Base-by-base conservation (phyloP, 2,797 vertebrate genomes). In the Alauda arvensis region DNA sequence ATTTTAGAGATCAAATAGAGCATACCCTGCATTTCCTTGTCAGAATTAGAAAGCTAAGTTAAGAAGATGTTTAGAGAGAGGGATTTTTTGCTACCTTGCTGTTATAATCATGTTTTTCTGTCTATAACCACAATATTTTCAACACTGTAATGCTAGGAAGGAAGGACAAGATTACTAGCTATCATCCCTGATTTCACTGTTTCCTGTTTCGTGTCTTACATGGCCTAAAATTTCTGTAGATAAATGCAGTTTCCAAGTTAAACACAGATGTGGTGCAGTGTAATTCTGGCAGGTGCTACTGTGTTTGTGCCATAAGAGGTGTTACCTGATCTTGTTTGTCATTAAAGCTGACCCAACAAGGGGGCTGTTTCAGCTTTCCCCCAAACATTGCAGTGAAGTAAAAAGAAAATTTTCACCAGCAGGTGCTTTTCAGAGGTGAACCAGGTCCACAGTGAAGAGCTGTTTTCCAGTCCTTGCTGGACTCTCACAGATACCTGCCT, bases 101-200 rank as follows among this genome's bases (percentile, higher is more conserved):
- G 77, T 63, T 94, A 94, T 90, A 90, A 76, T 61, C 3, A 40
- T 67, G n/a, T 69, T 93, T 90, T 69, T 14, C 66, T 76, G 33
- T 15, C 70, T 89, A 37, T 67, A 92, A 89, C 81, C 42, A 91
- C 60, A 92, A 67, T 86, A 88, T 91, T 93, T 89, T 68, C 83
- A 79, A 57, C 85, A 79, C 67, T 79, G 31, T 74, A 88, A 88
- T 88, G 53, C 65, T 68, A 70, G 80, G 61, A 91, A 94, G 85
- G 71, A 89, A 93, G 75, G 53, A 65, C 39, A 83, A 90, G 89
- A 95, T 93, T 92, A 61, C 65, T 57, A 82, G 87, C 61, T 94
- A 88, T 77, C 40, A 2, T 79, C 51, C 82, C 81, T 68, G 61
- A 84, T 88, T 93, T 93, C 34, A 10, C 68, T 77, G 28, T 82